A percentile compares a stretch with the other conserved stretches of the same genome.
Evolutionary conservation across 2,113 vertebrate genomes (phyloP).

Genomic region (Phaethon lepturus): DNA sequence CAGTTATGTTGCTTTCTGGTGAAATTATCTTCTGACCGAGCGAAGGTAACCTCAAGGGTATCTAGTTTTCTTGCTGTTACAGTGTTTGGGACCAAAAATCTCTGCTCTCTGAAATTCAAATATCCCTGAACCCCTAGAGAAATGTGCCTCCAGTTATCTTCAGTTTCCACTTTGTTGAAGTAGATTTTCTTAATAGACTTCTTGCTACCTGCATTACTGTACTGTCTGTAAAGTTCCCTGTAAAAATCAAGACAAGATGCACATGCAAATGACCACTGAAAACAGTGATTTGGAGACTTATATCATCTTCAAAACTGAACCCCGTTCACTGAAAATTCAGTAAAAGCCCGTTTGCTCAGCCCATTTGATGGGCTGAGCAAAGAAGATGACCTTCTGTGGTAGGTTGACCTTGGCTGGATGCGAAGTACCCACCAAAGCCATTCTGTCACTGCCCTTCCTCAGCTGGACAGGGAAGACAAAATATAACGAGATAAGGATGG

Average conservation of each 20-base stretch:
- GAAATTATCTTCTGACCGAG: not conserved
- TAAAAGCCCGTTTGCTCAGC: not conserved
- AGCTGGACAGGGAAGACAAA: no score
- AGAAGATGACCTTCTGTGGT: no score
- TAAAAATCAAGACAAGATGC: not conserved
- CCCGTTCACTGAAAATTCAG: not conserved
- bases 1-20: not conserved
- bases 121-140: not conserved
- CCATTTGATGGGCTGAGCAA: no score
- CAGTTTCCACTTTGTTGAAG: not conserved
- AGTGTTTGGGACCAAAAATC: not conserved
- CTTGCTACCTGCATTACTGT: not conserved
- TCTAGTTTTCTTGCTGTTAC: not conserved
- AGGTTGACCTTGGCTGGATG: no score
- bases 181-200: not conserved
- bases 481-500: no score
- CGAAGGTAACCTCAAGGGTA: not conserved
- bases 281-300: not conserved
- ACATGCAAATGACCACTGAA: not conserved
- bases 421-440: no score
- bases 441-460: no score
- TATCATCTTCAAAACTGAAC: not conserved
- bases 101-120: not conserved
- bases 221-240: not conserved
- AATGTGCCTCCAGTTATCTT: not conserved